Evolutionary conservation across 2,888 invertebrate genomes (phyloP), one percentile per base, ranked within the genome.

Genomic region (Ligdia adustata): DNA sequence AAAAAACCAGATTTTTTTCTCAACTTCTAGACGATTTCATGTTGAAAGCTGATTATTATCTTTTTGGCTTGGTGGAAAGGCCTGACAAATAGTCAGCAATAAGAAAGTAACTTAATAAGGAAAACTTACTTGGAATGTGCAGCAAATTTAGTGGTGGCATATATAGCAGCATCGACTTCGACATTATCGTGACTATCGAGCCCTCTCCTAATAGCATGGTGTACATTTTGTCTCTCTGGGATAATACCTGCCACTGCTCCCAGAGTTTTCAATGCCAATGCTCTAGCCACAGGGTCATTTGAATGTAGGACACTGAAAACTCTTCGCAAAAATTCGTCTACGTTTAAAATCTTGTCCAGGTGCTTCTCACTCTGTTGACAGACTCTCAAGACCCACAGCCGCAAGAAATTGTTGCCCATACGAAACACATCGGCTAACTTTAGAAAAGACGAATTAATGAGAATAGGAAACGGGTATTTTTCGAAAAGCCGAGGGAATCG

Each of bases 351-450:
- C 88, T 97, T 99, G 74, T 98, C 98, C 43, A 99, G 89, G 85
- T 99, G 98, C 75, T 97, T 97, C 75, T 98, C 97, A 75, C 98
- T 98, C 74, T 99, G 98, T 62, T 98, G 97, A 55, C 98, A 97
- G 0, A 99, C 98, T 40, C 97, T 92, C 24, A 98, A 83, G 0
- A 99, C 96, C 93, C 98, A 98, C 24, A 98, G 92, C 3, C 99
- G 93, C 22, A 99, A 84, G 72, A 99, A 96, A 78, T 99, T 99
- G 48, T 95, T 97, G 1, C 98, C 89, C 83, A 86, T 94, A 45
- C 98, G 94, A 86, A 99, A 99, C 3, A 98, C 96, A 85, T 99
- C 99, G 0, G 98, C 95, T 9, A 99, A 83, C 89, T 99, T 98
- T 11, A 99, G 82, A 59, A 99, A 94, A 0, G 99, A 98, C 0